Base-by-base conservation (phyloP, 2,888 invertebrate genomes). In the Nymphalis polychloros region DNA sequence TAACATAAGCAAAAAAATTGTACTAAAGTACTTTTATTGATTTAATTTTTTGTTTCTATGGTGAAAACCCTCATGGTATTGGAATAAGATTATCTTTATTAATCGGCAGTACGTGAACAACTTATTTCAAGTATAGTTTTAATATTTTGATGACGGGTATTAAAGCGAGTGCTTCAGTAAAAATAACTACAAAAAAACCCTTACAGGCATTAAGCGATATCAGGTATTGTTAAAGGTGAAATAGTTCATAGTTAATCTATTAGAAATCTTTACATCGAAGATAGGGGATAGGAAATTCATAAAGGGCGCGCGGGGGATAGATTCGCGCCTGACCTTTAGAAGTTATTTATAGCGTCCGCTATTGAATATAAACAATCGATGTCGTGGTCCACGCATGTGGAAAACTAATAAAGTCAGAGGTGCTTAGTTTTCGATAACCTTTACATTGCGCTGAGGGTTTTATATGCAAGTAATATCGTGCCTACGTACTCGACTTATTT, bases 121-220 rank as follows among this genome's bases (percentile, higher is more conserved):
- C 46, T 46, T 53, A 65, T 68, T 46, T 41, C 23, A 63, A 27
- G 53, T 55, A 19, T 57, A 35, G 57, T 57, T 57, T 57, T 41
- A 57, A 31, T 50, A 67, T 70, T 80, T 91, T 89, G 83, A 93
- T 93, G 93, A 93, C 92, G 82, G 93, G 93, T 76, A 84, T 93
- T 75, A 86, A 81, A 75, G 93, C 92, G 74, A 90, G 85, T 82
- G 93, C 93, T 77, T 86, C 90, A 69, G 87, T 93, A 77, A 86
- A 86, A 81, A 90, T 93, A 77, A 84, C 82, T 65, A 89, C 88
- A 19, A 88, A 85, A 81, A 89, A 82, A 72, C 81, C 82, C 74
- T 75, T 78, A 69, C 79, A 83, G 72, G 72, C 76, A 49, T 77
- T 78, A 53, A 76, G 77, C 71, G 79, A 82, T 69, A 70, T 72